Evolutionary conservation across 2,797 vertebrate species (phyloP).

Genomic region (Thripadectes ignobilis): DNA sequence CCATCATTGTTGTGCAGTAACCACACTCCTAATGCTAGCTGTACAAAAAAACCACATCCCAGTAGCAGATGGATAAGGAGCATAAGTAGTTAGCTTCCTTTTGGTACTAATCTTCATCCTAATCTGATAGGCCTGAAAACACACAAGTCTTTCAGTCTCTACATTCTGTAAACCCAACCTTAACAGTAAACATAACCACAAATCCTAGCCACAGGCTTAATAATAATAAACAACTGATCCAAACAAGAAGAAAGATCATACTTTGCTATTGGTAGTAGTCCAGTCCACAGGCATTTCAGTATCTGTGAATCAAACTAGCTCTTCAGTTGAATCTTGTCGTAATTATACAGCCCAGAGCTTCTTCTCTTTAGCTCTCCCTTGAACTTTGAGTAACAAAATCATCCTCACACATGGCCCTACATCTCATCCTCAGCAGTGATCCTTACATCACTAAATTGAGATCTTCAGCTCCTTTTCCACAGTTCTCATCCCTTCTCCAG

Average conservation of each 20-base stretch:
- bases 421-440: not conserved
- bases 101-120: not conserved
- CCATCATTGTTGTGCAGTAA: not conserved
- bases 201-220: not conserved
- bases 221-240: not conserved
- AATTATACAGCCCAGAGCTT: not conserved
- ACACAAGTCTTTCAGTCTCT: not conserved
- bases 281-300: not conserved
- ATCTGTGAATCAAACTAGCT: not conserved
- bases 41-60: not conserved
- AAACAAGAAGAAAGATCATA: not conserved
- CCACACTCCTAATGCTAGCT: not conserved
- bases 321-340: not conserved
- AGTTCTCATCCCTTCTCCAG: not conserved
- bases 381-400: not conserved
- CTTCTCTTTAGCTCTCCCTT: not conserved
- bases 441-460: not conserved
- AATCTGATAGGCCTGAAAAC: not conserved
- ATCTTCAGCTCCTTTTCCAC: not conserved
- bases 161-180: not conserved
- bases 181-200: not conserved
- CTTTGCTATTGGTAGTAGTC: not conserved
- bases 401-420: not conserved
- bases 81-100: not conserved
- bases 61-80: not conserved